Conservation (phyloP, 2,113 vertebrate species). For the Pardalotus punctatus region DNA sequence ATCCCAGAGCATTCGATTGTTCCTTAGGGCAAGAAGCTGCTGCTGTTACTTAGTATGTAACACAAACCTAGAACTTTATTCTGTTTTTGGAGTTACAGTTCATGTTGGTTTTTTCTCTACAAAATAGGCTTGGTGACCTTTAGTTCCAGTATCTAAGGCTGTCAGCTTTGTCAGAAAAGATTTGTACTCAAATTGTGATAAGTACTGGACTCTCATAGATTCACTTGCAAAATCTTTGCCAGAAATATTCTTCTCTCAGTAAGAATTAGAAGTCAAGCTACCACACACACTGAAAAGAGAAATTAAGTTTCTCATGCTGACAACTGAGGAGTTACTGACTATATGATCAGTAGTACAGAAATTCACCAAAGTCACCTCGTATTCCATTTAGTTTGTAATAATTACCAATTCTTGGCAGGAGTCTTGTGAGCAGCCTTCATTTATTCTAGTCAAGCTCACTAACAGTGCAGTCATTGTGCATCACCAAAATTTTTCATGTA, state of each 20-base stretch:
- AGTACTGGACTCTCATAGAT: background rate
- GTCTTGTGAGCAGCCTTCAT: background rate
- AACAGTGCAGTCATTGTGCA: background rate
- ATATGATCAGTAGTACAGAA: background rate
- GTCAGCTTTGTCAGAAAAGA: background rate
- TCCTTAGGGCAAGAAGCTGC: background rate
- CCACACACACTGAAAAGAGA: background rate
- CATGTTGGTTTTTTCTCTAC: background rate
- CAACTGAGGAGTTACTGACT: background rate
- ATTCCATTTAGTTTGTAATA: background rate
- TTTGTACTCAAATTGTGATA: background rate
- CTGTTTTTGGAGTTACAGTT: background rate
- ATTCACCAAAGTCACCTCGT: background rate
- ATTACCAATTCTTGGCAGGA: background rate
- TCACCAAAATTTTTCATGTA: background rate
- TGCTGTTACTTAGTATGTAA: background rate
- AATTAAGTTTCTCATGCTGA: background rate
- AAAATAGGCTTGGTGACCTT: background rate
- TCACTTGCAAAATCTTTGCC: background rate
- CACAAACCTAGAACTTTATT: background rate
- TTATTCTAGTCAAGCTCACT: background rate
- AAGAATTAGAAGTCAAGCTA: background rate
- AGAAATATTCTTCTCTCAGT: background rate
- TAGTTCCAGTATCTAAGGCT: background rate
- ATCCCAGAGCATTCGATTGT: background rate